Conservation (phyloP, 2,888 invertebrate genomes). For the Dasysyrphus tricinctus region DNA sequence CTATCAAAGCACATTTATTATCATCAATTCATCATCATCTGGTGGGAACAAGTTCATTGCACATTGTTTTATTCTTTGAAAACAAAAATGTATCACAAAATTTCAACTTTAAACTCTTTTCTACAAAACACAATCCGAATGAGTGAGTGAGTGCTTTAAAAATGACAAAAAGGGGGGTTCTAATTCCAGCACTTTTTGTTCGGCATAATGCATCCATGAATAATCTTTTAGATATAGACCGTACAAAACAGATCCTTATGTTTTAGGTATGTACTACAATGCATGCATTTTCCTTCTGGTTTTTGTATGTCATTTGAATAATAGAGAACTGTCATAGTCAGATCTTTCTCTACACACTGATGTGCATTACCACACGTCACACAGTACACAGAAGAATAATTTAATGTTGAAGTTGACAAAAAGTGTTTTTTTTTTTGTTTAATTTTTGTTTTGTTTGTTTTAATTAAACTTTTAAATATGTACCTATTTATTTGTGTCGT, state of each 20-base stretch:
- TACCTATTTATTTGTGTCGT: too few species aligned
- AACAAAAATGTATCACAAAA: slow-evolving; percentile 14
- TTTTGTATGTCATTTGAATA: slow-evolving; percentile 22
- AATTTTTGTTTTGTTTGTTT: too few species aligned
- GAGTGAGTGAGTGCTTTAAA: slow-evolving; percentile 2
- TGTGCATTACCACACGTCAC: background rate
- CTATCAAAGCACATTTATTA: slow-evolving; percentile 20
- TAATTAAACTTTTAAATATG: background rate
- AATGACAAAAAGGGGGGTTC: background rate
- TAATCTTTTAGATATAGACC: background rate
- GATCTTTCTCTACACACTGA: slow-evolving; percentile 9
- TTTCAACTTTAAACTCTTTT: slow-evolving; percentile 9
- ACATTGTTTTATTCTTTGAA: slow-evolving; percentile 41
- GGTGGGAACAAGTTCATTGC: slow-evolving; percentile 61
- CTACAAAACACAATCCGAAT: background rate
- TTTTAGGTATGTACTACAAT: slow-evolving; percentile 20
- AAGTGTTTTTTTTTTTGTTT: background rate
- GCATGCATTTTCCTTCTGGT: slow-evolving; percentile 26
- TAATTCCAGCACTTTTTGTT: slow-evolving; percentile 31
- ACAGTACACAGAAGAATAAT: slow-evolving; percentile 2
- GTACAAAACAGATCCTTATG: slow-evolving; percentile 44
- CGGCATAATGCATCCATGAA: slow-evolving; percentile 45
- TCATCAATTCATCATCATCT: slow-evolving; percentile 11
- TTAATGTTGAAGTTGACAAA: background rate
- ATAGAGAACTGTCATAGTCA: slow-evolving; percentile 6